Percentiles rank a stretch among this genome's conserved stretches.
phyloP scores from a whole-genome alignment of 30 jellyfish, hydroid and myxozoan genomes.

The Pseudorhiza aurosa region DNA sequence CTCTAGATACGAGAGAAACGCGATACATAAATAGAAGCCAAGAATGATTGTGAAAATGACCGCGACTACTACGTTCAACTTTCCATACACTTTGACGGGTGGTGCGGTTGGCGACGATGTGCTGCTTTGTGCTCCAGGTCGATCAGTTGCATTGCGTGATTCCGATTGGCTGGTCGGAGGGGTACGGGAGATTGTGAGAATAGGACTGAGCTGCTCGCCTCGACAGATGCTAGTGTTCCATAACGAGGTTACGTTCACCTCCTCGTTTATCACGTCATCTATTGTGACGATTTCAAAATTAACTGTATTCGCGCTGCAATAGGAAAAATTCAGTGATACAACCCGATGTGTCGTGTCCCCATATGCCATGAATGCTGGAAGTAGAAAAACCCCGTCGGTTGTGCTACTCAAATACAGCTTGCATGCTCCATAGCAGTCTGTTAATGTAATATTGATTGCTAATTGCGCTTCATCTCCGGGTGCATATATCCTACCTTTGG shows the following conservation, averaged over 20 bases:
- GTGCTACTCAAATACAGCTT: not conserved
- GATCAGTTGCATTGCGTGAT: not conserved
- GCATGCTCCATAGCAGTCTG: slow-evolving; percentile 26
- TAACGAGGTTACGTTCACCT: not conserved
- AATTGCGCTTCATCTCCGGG: not conserved
- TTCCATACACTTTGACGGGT: slow-evolving; percentile 14
- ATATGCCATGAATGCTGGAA: not conserved
- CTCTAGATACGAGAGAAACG: slow-evolving; percentile 40
- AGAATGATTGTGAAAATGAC: slow-evolving; percentile 23
- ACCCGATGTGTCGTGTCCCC: not conserved
- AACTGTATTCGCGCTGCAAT: not conserved
- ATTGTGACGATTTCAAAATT: not conserved
- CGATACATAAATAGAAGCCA: slow-evolving; percentile 14
- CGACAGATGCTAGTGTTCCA: not conserved
- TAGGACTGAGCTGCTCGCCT: not conserved
- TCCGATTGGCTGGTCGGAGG: not conserved
- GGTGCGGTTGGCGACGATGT: not conserved
- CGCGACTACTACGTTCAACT: slow-evolving; percentile 40
- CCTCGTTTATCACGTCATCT: not conserved
- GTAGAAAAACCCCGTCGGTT: not conserved
- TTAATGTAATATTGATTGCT: not conserved
- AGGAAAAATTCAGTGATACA: not conserved
- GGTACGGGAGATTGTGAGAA: not conserved
- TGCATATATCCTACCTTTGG: not conserved
- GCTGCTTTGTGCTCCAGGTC: not conserved